These are phyloP conservation scores for Apamea monoglypha DNA, from an alignment of 2,888 invertebrate species.

Conservation along the genomic window DNA sequence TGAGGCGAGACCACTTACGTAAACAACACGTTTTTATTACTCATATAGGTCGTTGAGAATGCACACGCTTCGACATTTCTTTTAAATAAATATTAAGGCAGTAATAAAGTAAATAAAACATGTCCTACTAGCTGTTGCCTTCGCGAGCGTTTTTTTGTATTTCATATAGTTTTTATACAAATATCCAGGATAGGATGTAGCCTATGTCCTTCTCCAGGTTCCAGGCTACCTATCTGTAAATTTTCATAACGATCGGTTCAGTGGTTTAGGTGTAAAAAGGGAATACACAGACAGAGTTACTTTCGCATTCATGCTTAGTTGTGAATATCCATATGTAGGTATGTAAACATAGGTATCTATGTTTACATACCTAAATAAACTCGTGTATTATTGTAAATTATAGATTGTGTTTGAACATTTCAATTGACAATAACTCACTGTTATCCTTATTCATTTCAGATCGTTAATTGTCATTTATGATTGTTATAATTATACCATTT, in stretches of 20 bases:
- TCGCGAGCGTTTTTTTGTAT: neutral
- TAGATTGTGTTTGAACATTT: neutral
- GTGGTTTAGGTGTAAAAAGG: neutral
- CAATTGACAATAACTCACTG: neutral
- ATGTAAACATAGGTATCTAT: neutral
- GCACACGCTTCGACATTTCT: constrained; percentile 4
- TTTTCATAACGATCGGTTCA: neutral
- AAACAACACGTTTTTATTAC: constrained; percentile 37
- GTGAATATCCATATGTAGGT: neutral
- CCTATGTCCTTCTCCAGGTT: neutral
- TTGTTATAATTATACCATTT: constrained; percentile 12
- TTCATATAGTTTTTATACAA: neutral
- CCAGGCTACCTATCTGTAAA: neutral
- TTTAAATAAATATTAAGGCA: neutral
- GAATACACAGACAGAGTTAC: neutral
- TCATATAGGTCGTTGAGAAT: constrained; percentile 16
- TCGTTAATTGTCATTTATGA: neutral
- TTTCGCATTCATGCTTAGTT: neutral
- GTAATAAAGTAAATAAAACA: neutral
- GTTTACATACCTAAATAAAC: too few relatives aligned
- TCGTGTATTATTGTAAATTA: neutral
- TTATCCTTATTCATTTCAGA: constrained; percentile 5
- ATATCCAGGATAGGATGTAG: neutral
- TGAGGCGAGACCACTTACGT: constrained; percentile 50
- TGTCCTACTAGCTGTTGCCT: too few relatives aligned